A percentile compares a stretch with the other conserved stretches of the same genome.
Evolutionary conservation across 2,888 invertebrate genomes (phyloP).

Genomic region (Amblyjoppa proteus): DNA sequence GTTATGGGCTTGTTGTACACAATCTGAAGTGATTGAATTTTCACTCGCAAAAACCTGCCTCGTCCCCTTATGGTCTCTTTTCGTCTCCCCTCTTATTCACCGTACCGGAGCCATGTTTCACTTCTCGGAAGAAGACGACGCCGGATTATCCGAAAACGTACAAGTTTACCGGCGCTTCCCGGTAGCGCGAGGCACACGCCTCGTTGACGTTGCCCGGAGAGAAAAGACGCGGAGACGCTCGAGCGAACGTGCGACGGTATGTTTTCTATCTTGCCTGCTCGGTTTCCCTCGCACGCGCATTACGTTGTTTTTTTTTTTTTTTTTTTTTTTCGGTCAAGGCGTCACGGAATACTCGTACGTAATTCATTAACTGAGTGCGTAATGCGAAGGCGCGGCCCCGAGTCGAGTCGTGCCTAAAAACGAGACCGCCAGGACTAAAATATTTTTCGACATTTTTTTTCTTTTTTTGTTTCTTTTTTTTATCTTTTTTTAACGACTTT

Average conservation of each 20-base stretch:
- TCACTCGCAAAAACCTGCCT: too few relatives aligned
- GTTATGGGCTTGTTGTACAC: too few relatives aligned
- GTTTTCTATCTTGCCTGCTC: neutral
- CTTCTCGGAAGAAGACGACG: conserved; percentile 9
- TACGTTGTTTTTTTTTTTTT: conserved; percentile 44
- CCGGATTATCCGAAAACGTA: conserved; percentile 31
- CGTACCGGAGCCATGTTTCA: neutral
- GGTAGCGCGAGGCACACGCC: conserved; percentile 11
- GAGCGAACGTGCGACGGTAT: conserved; percentile 12
- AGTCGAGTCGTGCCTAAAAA: neutral
- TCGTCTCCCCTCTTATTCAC: neutral
- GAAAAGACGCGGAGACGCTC: conserved; percentile 23
- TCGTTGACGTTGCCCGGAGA: conserved; percentile 13
- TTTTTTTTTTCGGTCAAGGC: conserved; percentile 51
- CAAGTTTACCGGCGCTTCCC: conserved; percentile 32
- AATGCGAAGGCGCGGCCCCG: conserved; percentile 18
- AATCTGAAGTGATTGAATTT: too few relatives aligned
- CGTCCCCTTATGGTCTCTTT: neutral
- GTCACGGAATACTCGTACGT: conserved; percentile 8
- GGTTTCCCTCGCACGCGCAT: neutral
- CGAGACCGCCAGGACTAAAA: neutral
- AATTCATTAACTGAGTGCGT: conserved; percentile 25
- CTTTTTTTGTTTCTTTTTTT: neutral
- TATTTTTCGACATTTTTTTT: neutral
- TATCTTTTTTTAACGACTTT: neutral